Percentiles rank a stretch among this genome's conserved stretches.
phyloP scores from a whole-genome alignment of 2,797 vertebrate genomes.

The Dipus sagitta region DNA sequence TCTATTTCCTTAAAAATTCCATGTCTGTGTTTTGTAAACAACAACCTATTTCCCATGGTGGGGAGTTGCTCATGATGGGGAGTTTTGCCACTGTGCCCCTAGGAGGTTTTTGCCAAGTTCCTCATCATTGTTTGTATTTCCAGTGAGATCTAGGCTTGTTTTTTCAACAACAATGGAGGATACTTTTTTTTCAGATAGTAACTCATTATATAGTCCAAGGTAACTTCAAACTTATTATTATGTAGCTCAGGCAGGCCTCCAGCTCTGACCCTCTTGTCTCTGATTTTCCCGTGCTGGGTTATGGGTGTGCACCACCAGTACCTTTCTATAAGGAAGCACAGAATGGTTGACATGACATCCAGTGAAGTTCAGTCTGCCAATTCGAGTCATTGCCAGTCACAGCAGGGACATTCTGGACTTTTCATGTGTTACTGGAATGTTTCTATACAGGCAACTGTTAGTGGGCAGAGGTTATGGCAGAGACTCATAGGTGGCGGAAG shows the following conservation, averaged over 20 bases:
- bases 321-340: neutral
- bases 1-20: neutral
- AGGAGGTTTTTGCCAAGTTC: neutral
- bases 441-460: neutral
- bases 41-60: neutral
- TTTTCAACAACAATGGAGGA: neutral
- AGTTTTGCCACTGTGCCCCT: neutral
- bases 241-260: neutral
- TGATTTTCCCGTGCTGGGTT: too few species aligned
- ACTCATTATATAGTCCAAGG: too few species aligned
- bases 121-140: conserved; percentile 20
- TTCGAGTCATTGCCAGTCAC: neutral
- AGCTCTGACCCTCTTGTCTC: neutral
- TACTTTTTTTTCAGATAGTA: too few species aligned
- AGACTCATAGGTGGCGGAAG: too few species aligned
- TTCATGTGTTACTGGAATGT: conserved; percentile 17
- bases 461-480: too few species aligned
- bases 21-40: neutral
- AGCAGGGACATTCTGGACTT: conserved; percentile 8
- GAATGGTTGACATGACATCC: neutral
- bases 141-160: conserved; percentile 15
- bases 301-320: neutral
- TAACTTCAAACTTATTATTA: too few species aligned
- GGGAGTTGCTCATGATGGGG: neutral
- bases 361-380: neutral